phyloP scores from a whole-genome alignment of 1,140 invertebrate species.

The Drosophila lacertosa region DNA sequence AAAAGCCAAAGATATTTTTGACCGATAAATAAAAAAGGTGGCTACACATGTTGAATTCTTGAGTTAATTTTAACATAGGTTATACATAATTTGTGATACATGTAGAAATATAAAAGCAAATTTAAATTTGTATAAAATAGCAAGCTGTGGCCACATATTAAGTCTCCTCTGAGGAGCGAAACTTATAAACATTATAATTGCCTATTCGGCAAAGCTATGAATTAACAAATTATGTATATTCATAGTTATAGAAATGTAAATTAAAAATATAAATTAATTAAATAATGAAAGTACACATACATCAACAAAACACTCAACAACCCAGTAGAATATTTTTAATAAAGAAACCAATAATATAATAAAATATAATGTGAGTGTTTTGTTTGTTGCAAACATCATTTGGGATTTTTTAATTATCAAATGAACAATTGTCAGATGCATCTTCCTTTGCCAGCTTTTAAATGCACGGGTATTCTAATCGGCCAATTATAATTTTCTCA shows the following conservation, averaged over 20 bases:
- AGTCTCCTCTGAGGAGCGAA: conserved; percentile 50
- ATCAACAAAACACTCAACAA: conserved; percentile 27
- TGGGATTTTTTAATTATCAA: too few relatives aligned
- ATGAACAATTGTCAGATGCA: too few relatives aligned
- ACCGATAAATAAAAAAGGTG: not conserved
- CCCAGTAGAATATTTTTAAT: conserved; percentile 62
- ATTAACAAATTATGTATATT: conserved; percentile 19
- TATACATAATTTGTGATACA: conserved; percentile 53
- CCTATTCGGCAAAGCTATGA: conserved; percentile 7
- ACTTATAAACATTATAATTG: conserved; percentile 17
- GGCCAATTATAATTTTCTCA: not conserved
- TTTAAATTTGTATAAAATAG: conserved; percentile 17
- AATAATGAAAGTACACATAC: conserved; percentile 38
- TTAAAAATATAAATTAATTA: conserved; percentile 49
- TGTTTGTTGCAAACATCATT: not conserved
- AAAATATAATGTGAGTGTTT: not conserved
- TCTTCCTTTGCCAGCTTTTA: not conserved
- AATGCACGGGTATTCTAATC: not conserved
- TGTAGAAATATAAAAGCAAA: conserved; percentile 21
- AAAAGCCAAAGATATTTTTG: conserved; percentile 44
- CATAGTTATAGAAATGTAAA: conserved; percentile 17
- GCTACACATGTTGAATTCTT: not conserved
- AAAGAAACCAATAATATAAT: conserved; percentile 52
- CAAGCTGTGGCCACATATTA: conserved; percentile 55
- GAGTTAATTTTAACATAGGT: conserved; percentile 23